These are phyloP conservation scores for Drosophila navojoa DNA, from an alignment of 1,140 invertebrate genomes.

Conservation along the genomic window DNA sequence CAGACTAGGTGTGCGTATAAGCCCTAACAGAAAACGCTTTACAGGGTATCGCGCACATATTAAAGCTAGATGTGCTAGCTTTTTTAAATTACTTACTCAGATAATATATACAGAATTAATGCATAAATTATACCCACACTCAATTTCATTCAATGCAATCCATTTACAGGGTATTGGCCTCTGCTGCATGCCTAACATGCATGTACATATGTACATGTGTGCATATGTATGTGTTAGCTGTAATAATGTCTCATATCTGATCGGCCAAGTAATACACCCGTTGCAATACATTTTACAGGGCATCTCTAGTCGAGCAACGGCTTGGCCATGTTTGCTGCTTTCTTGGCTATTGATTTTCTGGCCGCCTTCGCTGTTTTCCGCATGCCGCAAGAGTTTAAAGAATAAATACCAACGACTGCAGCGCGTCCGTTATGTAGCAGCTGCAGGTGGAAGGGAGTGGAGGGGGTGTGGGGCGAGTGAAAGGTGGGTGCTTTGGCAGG, in stretches of 20 bases:
- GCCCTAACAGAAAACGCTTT: background rate
- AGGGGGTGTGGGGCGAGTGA: background rate
- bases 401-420: background rate
- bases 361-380: slow-evolving; percentile 19
- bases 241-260: no score
- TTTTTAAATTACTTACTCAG: no score
- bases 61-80: background rate
- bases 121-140: no score
- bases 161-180: background rate
- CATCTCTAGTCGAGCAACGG: background rate
- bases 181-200: no score
- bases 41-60: slow-evolving; percentile 1
- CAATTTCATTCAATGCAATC: background rate
- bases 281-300: background rate
- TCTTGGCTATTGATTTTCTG: slow-evolving; percentile 4
- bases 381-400: slow-evolving; percentile 21
- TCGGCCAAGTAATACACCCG: no score
- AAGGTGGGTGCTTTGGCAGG: background rate
- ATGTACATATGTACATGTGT: no score
- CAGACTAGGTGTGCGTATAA: no score
- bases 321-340: no score
- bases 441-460: background rate
- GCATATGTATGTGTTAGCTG: no score
- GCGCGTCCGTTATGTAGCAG: background rate
- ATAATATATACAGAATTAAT: no score